A percentile compares a stretch with the other conserved stretches of the same genome.
Conservation (phyloP, 2,797 vertebrate species). For the Sebastes cheni region DNA sequence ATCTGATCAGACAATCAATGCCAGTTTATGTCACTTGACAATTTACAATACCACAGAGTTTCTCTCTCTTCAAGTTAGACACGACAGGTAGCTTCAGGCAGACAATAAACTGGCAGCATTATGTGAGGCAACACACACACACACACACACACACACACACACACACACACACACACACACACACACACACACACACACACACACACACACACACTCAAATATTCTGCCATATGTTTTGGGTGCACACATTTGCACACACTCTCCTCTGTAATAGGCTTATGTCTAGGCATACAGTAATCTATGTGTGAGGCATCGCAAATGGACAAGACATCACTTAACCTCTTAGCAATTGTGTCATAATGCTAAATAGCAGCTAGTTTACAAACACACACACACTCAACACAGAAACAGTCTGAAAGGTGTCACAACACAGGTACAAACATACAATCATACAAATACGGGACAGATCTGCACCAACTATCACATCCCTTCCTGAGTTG, state of each 20-base stretch:
- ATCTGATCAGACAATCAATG: neutral
- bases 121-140: conserved; percentile 11
- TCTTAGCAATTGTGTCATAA: conserved; percentile 59
- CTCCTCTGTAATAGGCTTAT: conserved; percentile 72
- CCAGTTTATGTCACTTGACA: neutral
- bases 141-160: neutral
- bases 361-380: conserved; percentile 36
- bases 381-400: conserved; percentile 16
- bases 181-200: neutral
- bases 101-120: conserved; percentile 11
- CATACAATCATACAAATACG: neutral
- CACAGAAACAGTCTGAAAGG: neutral
- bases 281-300: conserved; percentile 73
- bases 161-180: conserved; percentile 6
- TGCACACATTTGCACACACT: conserved; percentile 21
- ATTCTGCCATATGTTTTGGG: conserved; percentile 68
- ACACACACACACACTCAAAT: conserved; percentile 27
- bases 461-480: neutral
- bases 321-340: conserved; percentile 67
- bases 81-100: neutral
- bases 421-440: neutral
- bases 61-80: neutral
- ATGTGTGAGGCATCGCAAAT: conserved; percentile 42
- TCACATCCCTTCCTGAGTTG: neutral
- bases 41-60: neutral